Conservation (phyloP, 2,113 vertebrate species). For the Saimiri boliviensis region DNA sequence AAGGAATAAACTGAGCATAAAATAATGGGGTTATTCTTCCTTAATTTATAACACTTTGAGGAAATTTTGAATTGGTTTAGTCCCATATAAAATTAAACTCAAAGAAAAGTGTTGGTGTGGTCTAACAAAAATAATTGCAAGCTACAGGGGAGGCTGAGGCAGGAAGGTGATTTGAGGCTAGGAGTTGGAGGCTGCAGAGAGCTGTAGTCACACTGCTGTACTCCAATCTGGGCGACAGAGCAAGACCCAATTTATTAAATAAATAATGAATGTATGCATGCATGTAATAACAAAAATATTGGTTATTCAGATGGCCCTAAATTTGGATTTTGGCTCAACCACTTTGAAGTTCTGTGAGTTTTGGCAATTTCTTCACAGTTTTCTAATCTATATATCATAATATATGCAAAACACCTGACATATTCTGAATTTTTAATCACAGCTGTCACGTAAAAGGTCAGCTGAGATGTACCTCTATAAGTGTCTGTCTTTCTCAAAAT, state of each 20-base stretch:
- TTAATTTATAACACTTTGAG: neutral
- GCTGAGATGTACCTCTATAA: constrained; percentile 5
- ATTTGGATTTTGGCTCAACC: neutral
- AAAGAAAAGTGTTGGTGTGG: neutral
- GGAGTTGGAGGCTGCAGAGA: too few relatives aligned
- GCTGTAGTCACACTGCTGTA: too few relatives aligned
- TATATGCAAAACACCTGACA: neutral
- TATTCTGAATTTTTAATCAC: neutral
- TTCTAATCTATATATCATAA: constrained; percentile 12
- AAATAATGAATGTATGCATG: neutral
- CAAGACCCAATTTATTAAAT: too few relatives aligned
- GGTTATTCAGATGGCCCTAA: neutral
- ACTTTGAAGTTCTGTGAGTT: neutral
- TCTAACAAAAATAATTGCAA: neutral
- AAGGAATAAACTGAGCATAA: constrained; percentile 34
- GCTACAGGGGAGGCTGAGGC: too few relatives aligned
- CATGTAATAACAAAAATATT: neutral
- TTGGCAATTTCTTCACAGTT: constrained; percentile 31
- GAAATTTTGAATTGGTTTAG: constrained; percentile 13
- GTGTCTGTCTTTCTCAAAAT: constrained; percentile 16
- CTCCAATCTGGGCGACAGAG: too few relatives aligned
- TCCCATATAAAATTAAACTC: neutral
- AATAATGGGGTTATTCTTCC: neutral
- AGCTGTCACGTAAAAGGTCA: neutral
- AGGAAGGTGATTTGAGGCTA: too few relatives aligned